phyloP scores from a whole-genome alignment of 1,140 invertebrate genomes.

The Neodiprion lecontei region DNA sequence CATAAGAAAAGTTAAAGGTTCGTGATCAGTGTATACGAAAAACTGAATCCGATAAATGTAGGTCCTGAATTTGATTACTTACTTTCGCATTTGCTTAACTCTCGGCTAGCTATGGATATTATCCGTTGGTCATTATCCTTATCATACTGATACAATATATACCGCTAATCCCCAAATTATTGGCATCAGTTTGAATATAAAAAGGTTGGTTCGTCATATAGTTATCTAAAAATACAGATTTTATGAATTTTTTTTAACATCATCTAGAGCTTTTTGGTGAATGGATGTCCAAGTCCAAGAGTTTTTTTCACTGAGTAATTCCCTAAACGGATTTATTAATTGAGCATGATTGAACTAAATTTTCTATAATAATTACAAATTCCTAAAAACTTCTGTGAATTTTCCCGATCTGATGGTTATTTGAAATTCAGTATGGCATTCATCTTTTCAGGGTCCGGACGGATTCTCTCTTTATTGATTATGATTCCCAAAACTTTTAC shows the following conservation, averaged over 20 bases:
- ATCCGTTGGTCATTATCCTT: conserved; percentile 2
- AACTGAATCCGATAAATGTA: not conserved
- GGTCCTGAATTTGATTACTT: conserved; percentile 11
- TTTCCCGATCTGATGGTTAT: conserved; percentile 23
- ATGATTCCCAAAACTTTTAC: conserved; percentile 26
- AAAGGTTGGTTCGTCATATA: conserved; percentile 6
- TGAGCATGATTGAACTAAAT: conserved; percentile 18
- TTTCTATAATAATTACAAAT: conserved; percentile 47
- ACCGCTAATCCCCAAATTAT: not conserved
- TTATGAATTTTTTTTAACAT: conserved; percentile 8
- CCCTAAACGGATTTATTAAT: conserved; percentile 16
- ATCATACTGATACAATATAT: conserved; percentile 12
- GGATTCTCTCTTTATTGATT: conserved; percentile 20
- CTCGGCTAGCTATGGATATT: not conserved
- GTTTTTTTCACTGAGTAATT: not conserved
- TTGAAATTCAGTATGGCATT: conserved; percentile 26
- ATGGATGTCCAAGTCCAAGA: not conserved
- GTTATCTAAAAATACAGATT: conserved; percentile 13
- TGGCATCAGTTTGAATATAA: conserved; percentile 15
- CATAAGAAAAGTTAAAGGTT: conserved; percentile 13
- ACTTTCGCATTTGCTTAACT: not conserved
- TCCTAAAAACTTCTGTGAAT: conserved; percentile 36
- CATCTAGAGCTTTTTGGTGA: not conserved
- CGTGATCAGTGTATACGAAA: conserved; percentile 11
- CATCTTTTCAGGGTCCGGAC: conserved; percentile 20